Evolutionary conservation across 2,113 vertebrate genomes (phyloP).

Genomic region (Myanophis thanlyinensis): DNA sequence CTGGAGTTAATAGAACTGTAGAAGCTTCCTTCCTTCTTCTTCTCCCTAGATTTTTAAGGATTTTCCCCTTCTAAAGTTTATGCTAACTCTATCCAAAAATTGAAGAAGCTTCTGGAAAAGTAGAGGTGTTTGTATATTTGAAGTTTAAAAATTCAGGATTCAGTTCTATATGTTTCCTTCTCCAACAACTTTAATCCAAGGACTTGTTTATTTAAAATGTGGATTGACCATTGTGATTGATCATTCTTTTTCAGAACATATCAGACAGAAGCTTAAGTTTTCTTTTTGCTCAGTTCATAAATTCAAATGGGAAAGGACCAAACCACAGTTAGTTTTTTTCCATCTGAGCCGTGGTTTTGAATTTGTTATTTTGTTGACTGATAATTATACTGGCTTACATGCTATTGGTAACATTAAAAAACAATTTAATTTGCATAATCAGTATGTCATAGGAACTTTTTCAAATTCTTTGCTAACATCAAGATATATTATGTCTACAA

Average conservation of each 20-base stretch:
- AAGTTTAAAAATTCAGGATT: slow-evolving; percentile 26
- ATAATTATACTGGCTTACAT: not conserved
- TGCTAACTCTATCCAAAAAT: slow-evolving; percentile 2
- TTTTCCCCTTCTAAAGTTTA: not conserved
- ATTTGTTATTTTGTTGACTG: not conserved
- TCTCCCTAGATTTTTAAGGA: slow-evolving; percentile 7
- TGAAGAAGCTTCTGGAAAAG: slow-evolving; percentile 20
- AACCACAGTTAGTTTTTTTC: not conserved
- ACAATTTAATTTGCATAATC: not conserved
- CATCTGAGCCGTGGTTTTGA: not conserved
- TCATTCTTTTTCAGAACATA: not conserved
- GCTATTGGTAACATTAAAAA: not conserved
- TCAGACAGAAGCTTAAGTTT: not conserved
- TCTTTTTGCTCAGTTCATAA: not conserved
- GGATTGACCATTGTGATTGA: not conserved
- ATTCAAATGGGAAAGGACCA: not conserved
- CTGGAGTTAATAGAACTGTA: not conserved
- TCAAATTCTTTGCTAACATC: not conserved
- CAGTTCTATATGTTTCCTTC: slow-evolving; percentile 16
- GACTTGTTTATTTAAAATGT: slow-evolving; percentile 13
- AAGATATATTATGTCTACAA: not conserved
- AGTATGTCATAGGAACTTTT: not conserved
- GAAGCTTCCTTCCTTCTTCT: not conserved
- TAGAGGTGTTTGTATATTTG: slow-evolving; percentile 14
- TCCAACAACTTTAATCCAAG: not conserved